phyloP scores from a whole-genome alignment of 2,113 vertebrate genomes.

The Pongo abelii region DNA sequence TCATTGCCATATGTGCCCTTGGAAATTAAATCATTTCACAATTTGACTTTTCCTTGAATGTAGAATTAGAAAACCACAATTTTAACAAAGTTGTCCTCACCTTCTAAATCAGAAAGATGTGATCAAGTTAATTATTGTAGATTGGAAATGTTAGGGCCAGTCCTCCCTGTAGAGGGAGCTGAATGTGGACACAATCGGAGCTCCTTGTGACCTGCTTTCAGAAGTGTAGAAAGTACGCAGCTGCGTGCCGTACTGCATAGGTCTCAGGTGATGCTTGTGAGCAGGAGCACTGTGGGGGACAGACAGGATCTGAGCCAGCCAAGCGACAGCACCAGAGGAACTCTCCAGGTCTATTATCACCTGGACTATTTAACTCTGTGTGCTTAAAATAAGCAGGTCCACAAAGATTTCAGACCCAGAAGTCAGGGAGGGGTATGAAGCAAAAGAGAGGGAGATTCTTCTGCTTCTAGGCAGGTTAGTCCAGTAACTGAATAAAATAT shows the following conservation, averaged over 20 bases:
- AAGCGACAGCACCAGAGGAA: neutral
- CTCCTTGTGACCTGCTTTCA: neutral
- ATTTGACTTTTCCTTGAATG: neutral
- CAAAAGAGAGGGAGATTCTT: neutral
- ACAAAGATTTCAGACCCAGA: neutral
- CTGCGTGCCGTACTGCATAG: neutral
- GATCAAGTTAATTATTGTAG: neutral
- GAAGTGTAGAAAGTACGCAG: neutral
- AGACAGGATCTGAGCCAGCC: neutral
- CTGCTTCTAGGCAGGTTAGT: neutral
- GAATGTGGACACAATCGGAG: neutral
- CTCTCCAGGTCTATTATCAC: neutral
- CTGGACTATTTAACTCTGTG: neutral
- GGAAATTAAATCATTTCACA: neutral
- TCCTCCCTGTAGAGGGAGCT: neutral
- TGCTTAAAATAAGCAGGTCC: neutral
- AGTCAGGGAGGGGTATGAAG: neutral
- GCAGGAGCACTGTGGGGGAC: accelerated
- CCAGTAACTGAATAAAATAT: neutral
- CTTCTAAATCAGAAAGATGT: neutral
- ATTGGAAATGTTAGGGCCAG: neutral
- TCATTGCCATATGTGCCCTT: neutral
- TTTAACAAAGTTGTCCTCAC: neutral
- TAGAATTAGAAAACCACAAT: neutral
- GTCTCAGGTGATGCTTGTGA: neutral